phyloP scores from a whole-genome alignment of 2,797 vertebrate genomes.

The Hypotaenidia okinawae region DNA sequence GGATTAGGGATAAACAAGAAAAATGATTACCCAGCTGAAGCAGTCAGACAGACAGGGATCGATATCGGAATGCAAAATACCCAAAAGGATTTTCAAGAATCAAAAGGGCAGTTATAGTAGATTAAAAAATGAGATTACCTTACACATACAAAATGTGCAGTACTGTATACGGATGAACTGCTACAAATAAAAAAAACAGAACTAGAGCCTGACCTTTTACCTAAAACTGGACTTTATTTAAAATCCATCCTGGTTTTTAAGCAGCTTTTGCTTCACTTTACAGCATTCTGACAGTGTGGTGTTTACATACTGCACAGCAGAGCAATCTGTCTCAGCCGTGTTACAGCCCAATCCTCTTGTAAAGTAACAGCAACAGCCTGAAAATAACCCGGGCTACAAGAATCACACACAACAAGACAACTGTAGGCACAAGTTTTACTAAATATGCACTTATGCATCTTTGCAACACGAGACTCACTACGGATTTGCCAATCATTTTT shows the following conservation, averaged over 20 bases:
- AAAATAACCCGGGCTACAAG: not conserved
- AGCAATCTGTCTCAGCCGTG: not conserved
- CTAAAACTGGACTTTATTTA: constrained; percentile 38
- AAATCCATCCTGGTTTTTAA: not conserved
- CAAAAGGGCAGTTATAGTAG: constrained; percentile 69
- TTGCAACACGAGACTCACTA: not conserved
- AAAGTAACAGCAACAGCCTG: not conserved
- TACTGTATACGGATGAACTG: constrained; percentile 41
- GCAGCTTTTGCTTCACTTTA: not conserved
- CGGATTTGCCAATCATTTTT: not conserved
- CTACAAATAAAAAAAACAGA: constrained; percentile 41
- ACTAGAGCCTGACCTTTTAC: constrained; percentile 11
- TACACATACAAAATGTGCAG: constrained; percentile 32
- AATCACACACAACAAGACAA: not conserved
- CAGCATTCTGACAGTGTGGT: not conserved
- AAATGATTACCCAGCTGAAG: constrained; percentile 74
- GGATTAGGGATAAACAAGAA: constrained; percentile 76
- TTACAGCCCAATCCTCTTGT: not conserved
- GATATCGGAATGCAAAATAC: constrained; percentile 68
- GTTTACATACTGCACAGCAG: not conserved
- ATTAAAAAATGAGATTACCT: constrained; percentile 71
- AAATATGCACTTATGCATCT: not conserved
- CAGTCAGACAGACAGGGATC: constrained; percentile 71
- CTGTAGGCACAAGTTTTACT: not conserved
- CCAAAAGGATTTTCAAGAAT: constrained; percentile 67